Evolutionary conservation across 2,888 invertebrate genomes (phyloP).

Genomic region (Leptinotarsa haldemani): DNA sequence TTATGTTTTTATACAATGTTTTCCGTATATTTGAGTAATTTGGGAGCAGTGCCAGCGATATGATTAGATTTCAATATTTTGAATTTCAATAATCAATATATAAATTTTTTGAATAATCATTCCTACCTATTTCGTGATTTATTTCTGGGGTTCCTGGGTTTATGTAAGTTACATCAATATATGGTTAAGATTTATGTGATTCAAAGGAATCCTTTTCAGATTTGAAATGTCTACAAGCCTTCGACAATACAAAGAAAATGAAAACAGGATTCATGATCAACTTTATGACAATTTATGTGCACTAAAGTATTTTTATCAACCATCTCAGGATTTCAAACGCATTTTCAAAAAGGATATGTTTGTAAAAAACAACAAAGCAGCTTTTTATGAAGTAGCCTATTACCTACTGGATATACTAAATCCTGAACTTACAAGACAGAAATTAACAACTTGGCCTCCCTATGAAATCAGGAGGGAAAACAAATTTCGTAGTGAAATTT

Average conservation of each 20-base stretch:
- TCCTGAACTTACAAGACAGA: constrained; percentile 56
- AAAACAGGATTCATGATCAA: constrained; percentile 54
- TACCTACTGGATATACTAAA: constrained; percentile 59
- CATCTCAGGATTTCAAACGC: constrained; percentile 54
- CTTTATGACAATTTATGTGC: constrained; percentile 58
- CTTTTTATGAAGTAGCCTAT: constrained; percentile 59
- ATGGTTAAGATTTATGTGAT: no score
- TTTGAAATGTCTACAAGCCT: constrained; percentile 30
- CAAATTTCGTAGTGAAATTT: constrained; percentile 58
- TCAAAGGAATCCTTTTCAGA: not conserved
- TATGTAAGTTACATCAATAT: no score
- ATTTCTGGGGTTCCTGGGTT: no score
- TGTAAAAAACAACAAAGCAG: constrained; percentile 60
- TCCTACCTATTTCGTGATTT: no score
- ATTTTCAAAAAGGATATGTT: constrained; percentile 62
- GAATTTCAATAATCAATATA: no score
- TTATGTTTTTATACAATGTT: no score
- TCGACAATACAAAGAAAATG: constrained; percentile 48
- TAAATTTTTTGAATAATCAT: no score
- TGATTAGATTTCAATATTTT: no score
- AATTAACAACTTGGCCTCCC: constrained; percentile 57
- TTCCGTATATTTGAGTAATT: no score
- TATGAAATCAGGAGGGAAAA: constrained; percentile 56
- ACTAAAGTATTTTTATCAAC: constrained; percentile 54
- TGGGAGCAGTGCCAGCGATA: no score